Evolutionary conservation across 2,888 invertebrate genomes (phyloP).

Genomic region (Phorcus lineatus): DNA sequence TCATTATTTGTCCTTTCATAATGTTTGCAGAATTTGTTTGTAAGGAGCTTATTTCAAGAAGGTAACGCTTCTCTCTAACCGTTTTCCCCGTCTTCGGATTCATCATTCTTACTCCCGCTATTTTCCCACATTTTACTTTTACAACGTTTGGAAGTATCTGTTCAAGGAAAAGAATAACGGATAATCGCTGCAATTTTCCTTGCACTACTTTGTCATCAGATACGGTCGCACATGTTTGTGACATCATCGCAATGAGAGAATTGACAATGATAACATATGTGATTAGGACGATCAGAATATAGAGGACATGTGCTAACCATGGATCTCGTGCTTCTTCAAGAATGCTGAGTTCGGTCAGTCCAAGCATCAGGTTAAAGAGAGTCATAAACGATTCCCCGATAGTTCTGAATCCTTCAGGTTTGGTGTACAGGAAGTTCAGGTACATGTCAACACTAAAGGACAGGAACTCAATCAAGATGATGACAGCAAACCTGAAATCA

Average conservation of each 20-base stretch:
- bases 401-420: conserved; percentile 44
- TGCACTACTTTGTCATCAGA: conserved; percentile 55
- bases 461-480: conserved; percentile 52
- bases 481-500: conserved; percentile 41
- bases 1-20: conserved; percentile 14
- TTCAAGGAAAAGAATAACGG: conserved; percentile 56
- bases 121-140: conserved; percentile 34
- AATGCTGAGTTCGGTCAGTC: conserved; percentile 48
- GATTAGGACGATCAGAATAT: conserved; percentile 52
- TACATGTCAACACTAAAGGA: conserved; percentile 59
- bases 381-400: conserved; percentile 51
- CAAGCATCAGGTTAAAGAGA: conserved; percentile 62
- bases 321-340: conserved; percentile 46
- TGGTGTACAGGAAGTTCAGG: conserved; percentile 50
- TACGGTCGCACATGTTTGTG: conserved; percentile 59
- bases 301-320: conserved; percentile 55
- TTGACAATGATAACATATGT: conserved; percentile 62
- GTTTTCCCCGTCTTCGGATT: conserved; percentile 45
- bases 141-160: neutral
- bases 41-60: conserved; percentile 51
- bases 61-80: conserved; percentile 49
- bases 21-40: conserved; percentile 42
- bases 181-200: conserved; percentile 55
- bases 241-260: conserved; percentile 66
- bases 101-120: conserved; percentile 43